Percentiles rank a stretch among this genome's conserved stretches.
phyloP scores from a whole-genome alignment of 2,888 invertebrate genomes.

The Cheilosia urbana region DNA sequence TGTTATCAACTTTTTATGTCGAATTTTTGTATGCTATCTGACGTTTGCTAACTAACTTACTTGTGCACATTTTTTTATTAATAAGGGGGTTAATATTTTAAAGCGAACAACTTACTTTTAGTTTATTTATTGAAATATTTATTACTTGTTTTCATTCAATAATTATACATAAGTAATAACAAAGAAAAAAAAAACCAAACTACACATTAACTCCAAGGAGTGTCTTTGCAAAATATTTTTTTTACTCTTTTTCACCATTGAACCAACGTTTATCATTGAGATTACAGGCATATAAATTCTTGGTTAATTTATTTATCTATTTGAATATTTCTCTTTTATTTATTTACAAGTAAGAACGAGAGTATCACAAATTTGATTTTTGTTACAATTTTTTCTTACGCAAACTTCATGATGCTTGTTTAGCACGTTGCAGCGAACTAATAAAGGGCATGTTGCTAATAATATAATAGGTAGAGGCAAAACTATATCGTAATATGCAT shows the following conservation, averaged over 20 bases:
- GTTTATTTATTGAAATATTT: slow-evolving; percentile 54
- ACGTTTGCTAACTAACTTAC: too few species aligned
- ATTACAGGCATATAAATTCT: slow-evolving; percentile 38
- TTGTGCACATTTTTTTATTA: too few species aligned
- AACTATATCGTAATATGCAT: slow-evolving; percentile 54
- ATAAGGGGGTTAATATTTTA: too few species aligned
- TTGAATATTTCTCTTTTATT: slow-evolving; percentile 29
- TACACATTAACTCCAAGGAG: slow-evolving; percentile 51
- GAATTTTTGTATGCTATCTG: too few species aligned
- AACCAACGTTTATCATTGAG: slow-evolving; percentile 31
- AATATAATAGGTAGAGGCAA: slow-evolving; percentile 54
- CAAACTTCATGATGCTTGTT: slow-evolving; percentile 24
- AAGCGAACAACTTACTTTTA: slow-evolving; percentile 1
- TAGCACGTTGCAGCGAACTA: slow-evolving; percentile 28
- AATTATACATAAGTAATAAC: slow-evolving; percentile 32
- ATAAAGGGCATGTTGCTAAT: slow-evolving; percentile 46
- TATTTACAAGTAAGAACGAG: slow-evolving; percentile 60
- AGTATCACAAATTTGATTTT: slow-evolving; percentile 64
- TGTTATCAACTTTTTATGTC: too few species aligned
- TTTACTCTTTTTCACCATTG: slow-evolving; percentile 18
- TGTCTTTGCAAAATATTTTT: slow-evolving; percentile 28
- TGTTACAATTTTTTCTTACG: slow-evolving; percentile 4
- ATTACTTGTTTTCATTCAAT: slow-evolving; percentile 44
- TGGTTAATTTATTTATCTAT: slow-evolving; percentile 29
- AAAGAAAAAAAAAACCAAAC: slow-evolving; percentile 54